Evolutionary conservation across 2,797 vertebrate genomes (phyloP), one percentile per base, ranked within the genome.

Genomic region (Poeciliopsis paucimaculata): DNA sequence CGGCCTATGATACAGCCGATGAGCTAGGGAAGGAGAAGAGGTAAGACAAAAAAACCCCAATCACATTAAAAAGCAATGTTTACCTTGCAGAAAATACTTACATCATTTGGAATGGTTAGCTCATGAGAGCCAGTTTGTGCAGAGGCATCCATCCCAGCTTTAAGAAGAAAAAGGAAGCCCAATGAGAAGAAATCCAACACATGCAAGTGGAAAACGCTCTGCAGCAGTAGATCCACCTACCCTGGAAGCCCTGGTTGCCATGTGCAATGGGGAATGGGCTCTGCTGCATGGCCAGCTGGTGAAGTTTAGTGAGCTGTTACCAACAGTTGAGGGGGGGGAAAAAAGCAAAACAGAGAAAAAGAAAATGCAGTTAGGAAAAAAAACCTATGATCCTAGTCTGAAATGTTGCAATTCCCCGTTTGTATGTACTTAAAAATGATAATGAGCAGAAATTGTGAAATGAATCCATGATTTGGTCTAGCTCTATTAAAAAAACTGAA

Each of bases 211-310:
- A 45, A 75, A 81, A 73, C 31, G 2, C 45, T 79, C 62, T 80
- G 28, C 28, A 60, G 28, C 76, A 77, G 60, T 64, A 75, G 62
- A 76, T 73, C 72, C 81, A 92, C 93, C 74, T 92, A 95, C 94
- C 94, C 89, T 95, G 94, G 96, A 98, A 98, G 96, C 97, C 97
- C 94, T 97, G 97, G 96, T 97, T 98, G 96, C 97, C 96, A 51
- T 95, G 95, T 93, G 97, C 96, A 93, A 98, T 97, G 77, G 97
- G 97, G 90, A 98, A 98, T 94, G 96, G 97, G 87, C 96, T 96
- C 95, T 98, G 97, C 96, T 98, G 97, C 97, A 98, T 98, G 94
- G 97, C 97, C 95, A 98, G 95, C 95, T 98, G 97, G 96, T 98
- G 97, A 94, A 98, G 97, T 96, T 98, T 98, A 95, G 97, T 98